A percentile compares a stretch with the other conserved stretches of the same genome.
Evolutionary conservation across 2,797 vertebrate species (phyloP).

Genomic region (Helicolenus hilgendorfi): DNA sequence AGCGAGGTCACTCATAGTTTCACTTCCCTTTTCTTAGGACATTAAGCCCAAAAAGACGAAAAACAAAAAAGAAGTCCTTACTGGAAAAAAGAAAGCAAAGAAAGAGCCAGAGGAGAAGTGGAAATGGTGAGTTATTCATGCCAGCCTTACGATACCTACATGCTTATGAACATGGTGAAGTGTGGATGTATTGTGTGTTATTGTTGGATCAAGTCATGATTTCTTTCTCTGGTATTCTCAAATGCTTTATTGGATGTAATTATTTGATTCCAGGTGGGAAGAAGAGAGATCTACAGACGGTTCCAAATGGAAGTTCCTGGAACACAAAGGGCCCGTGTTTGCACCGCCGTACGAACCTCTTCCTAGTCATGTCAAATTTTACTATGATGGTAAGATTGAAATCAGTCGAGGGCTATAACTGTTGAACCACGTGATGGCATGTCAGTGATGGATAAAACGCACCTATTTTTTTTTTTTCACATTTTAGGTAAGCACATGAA

Average conservation of each 20-base stretch:
- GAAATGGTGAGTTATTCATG: slow-evolving; percentile 94
- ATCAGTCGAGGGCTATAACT: too few relatives aligned
- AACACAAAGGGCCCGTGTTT: slow-evolving; percentile 99
- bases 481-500: slow-evolving; percentile 94
- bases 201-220: background rate
- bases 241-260: background rate
- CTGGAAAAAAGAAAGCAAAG: slow-evolving; percentile 96
- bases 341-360: slow-evolving; percentile 97
- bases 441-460: background rate
- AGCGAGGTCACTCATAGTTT: slow-evolving; percentile 24
- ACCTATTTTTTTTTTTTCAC: background rate
- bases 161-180: background rate
- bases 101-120: slow-evolving; percentile 99
- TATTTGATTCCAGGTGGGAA: slow-evolving; percentile 93
- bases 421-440: background rate
- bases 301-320: slow-evolving; percentile 97
- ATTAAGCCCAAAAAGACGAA: slow-evolving; percentile 95
- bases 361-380: slow-evolving; percentile 95
- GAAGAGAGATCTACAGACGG: slow-evolving; percentile 98
- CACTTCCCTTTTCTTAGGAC: slow-evolving; percentile 86
- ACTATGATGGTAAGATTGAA: slow-evolving; percentile 94
- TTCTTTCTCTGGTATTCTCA: background rate
- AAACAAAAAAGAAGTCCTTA: slow-evolving; percentile 91
- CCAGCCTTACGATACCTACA: background rate
- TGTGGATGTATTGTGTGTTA: background rate